A percentile compares a stretch with the other conserved stretches of the same genome.
These are phyloP conservation scores for Meleagris gallopavo DNA, from an alignment of 2,113 vertebrate genomes.

Conservation along the genomic window DNA sequence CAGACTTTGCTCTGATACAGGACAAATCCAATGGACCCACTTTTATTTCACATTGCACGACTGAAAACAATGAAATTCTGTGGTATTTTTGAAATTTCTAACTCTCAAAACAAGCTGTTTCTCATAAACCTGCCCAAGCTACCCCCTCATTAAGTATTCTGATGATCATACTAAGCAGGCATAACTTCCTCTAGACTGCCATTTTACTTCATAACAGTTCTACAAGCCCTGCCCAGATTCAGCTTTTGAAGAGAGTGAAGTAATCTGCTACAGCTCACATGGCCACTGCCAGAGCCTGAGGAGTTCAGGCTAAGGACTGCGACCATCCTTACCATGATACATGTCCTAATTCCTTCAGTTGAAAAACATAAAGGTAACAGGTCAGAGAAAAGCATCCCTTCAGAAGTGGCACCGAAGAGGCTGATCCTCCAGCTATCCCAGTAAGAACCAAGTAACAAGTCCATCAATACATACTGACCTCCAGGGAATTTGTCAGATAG, in stretches of 20 bases:
- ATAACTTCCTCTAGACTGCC: background rate
- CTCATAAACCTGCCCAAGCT: background rate
- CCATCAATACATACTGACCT: conserved; percentile 76
- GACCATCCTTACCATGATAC: background rate
- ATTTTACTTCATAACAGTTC: accelerated
- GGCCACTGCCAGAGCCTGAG: background rate
- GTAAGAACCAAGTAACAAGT: background rate
- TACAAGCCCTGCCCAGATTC: background rate
- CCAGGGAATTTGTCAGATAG: conserved; percentile 94
- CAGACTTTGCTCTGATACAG: background rate
- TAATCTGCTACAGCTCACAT: background rate
- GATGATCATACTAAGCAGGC: background rate
- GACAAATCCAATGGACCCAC: background rate
- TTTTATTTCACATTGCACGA: too few species aligned
- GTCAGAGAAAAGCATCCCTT: background rate
- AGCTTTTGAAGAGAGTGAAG: background rate
- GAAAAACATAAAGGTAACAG: background rate
- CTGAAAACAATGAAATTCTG: too few species aligned
- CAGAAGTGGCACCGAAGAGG: background rate
- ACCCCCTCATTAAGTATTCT: background rate
- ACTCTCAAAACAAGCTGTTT: background rate
- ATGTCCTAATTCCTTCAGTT: background rate
- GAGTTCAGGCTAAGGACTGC: background rate
- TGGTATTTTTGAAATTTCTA: too few species aligned
- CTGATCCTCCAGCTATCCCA: background rate